Base-by-base conservation (phyloP, 2,113 vertebrate genomes). In the Myotis lucifugus region DNA sequence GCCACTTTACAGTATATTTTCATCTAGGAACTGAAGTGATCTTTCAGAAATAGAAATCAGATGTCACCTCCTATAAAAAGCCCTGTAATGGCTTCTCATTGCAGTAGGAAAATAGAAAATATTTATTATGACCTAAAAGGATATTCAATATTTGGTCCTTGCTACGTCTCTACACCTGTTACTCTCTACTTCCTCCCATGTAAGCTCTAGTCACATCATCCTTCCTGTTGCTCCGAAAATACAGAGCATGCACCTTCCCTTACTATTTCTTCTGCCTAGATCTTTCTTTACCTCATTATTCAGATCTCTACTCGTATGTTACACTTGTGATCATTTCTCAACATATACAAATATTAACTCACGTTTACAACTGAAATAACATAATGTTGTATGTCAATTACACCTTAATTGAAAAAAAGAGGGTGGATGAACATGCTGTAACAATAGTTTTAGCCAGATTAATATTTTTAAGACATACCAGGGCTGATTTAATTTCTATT, bases 41-140 rank as follows among this genome's bases (percentile, higher is more conserved):
- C 32, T 40, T 90, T 94, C 66, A 85, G 40, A 73, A 87, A 96
- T 2, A 88, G 61, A 78, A 85, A 93, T 54, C 56, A 90, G 40
- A 70, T 50, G 46, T 83, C 73, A 74, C 5, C 10, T 12, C 72
- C 27, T 76, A 87, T 64, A 90, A 94, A 83, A 92, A 94, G 32
- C 12, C 72, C 48, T 90, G 27, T 61, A 77, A 54, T 34, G 37
- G 23, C n/a, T 95, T 88, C 78, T 32, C 18, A 64, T 90, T 69
- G 78, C 19, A 82, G 6, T 73, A 46, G n/a, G 54, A 73, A 91
- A 95, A 78, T 17, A 66, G 74, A 89, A 73, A 72, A 72, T 46
- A 88, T 54, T 83, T 66, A 83, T 25, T 95, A 74, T 27, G 42
- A 40, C 40, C 50, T 73, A 94, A 94, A 94, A 78, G 34, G 23